Evolutionary conservation across 2,113 vertebrate species (phyloP).

Genomic region (Sardina pilchardus): DNA sequence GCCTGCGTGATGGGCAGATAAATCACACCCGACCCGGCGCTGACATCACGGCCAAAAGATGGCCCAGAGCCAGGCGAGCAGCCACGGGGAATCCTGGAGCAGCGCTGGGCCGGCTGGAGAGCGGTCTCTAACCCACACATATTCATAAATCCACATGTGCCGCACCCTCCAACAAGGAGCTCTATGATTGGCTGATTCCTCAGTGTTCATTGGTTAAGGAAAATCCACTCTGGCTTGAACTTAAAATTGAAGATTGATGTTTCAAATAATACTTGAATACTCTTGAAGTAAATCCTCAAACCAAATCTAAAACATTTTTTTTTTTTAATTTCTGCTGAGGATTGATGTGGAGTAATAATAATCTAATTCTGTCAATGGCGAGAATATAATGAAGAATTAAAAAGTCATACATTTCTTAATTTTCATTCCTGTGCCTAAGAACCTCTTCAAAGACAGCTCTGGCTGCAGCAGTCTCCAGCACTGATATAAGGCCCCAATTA

Average conservation of each 20-base stretch:
- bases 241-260: not conserved
- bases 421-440: not conserved
- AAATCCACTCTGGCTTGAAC: not conserved
- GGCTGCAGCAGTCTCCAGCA: not conserved
- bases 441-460: not conserved
- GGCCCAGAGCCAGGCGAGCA: not conserved
- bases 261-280: not conserved
- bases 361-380: not conserved
- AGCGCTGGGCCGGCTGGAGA: not conserved
- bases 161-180: not conserved
- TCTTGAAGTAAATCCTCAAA: too few relatives aligned
- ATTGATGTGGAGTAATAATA: not conserved
- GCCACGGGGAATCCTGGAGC: not conserved
- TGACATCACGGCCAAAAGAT: not conserved
- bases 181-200: not conserved
- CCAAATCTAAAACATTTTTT: not conserved
- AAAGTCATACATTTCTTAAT: not conserved
- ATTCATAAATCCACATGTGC: constrained; percentile 6
- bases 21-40: not conserved
- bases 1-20: not conserved
- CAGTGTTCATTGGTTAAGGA: not conserved
- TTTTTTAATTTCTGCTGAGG: not conserved
- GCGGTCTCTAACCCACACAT: not conserved
- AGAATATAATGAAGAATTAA: not conserved
- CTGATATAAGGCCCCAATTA: not conserved